Evolutionary conservation across 2,888 invertebrate species (phyloP).

Genomic region (Drosophila tanythrix): DNA sequence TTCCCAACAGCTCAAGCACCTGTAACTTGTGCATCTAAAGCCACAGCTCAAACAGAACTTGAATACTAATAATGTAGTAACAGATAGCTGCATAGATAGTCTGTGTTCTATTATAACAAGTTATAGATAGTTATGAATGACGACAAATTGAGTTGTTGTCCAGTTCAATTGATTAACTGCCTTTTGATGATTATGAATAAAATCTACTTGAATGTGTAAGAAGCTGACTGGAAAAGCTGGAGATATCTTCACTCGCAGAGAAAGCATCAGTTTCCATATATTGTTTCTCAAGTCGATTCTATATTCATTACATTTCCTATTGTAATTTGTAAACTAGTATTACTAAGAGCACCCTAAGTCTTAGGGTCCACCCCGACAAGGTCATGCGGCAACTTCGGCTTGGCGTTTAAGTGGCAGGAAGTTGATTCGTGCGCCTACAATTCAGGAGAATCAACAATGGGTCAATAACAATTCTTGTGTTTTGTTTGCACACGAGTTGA

Average conservation of each 20-base stretch:
- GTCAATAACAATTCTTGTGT: conserved; percentile 18
- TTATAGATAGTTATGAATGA: neutral
- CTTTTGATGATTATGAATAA: neutral
- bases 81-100: conserved; percentile 3
- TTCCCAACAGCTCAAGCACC: neutral
- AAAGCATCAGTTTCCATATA: neutral
- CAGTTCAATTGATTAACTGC: neutral
- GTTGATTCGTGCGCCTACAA: conserved; percentile 50
- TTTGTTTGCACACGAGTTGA: conserved; percentile 62
- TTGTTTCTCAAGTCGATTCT: neutral
- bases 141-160: neutral
- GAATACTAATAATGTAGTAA: conserved; percentile 5
- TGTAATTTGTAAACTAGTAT: neutral
- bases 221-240: neutral
- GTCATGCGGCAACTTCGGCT: conserved; percentile 15
- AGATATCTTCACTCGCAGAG: neutral
- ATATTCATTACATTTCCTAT: neutral
- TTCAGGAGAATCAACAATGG: conserved; percentile 59
- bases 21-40: neutral
- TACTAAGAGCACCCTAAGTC: neutral
- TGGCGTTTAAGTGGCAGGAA: conserved; percentile 36
- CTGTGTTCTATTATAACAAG: neutral
- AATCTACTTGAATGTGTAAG: neutral
- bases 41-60: conserved; percentile 38
- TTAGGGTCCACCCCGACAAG: conserved; percentile 8